These are phyloP conservation scores for Bradynema listronoti DNA, from an alignment of 1,140 invertebrate species.

Conservation along the genomic window DNA sequence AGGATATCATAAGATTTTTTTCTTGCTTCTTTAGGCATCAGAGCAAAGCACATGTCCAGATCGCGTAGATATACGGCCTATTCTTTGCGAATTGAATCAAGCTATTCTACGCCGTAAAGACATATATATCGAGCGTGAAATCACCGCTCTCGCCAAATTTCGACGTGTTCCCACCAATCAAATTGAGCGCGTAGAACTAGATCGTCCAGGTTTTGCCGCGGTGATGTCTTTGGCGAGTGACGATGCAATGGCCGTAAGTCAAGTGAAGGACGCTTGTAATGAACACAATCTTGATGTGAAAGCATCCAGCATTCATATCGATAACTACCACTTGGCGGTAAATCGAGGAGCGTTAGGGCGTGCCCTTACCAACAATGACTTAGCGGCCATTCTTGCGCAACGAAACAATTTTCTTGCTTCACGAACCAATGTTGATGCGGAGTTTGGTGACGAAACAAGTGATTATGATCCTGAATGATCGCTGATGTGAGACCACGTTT, in stretches of 20 bases:
- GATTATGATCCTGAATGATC: too few species aligned
- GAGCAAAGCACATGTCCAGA: neutral
- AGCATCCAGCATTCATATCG: neutral
- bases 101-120: slow-evolving; percentile 18
- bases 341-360: neutral
- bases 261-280: neutral
- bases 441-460: neutral
- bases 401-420: neutral
- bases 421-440: neutral
- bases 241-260: too few species aligned
- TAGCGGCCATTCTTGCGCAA: neutral
- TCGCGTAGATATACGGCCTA: neutral
- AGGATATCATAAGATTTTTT: too few species aligned
- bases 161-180: slow-evolving; percentile 8
- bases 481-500: too few species aligned
- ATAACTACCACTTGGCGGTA: neutral
- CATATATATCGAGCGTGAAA: slow-evolving; percentile 10
- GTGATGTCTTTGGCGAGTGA: too few species aligned
- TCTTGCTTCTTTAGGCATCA: neutral
- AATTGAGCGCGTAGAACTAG: slow-evolving; percentile 15
- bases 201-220: slow-evolving; percentile 18
- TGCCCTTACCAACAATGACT: neutral
- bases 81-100: slow-evolving; percentile 13
- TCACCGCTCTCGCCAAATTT: slow-evolving; percentile 14
- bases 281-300: neutral